phyloP scores from a whole-genome alignment of 1,140 invertebrate genomes.

The Calephelis nemesis region DNA sequence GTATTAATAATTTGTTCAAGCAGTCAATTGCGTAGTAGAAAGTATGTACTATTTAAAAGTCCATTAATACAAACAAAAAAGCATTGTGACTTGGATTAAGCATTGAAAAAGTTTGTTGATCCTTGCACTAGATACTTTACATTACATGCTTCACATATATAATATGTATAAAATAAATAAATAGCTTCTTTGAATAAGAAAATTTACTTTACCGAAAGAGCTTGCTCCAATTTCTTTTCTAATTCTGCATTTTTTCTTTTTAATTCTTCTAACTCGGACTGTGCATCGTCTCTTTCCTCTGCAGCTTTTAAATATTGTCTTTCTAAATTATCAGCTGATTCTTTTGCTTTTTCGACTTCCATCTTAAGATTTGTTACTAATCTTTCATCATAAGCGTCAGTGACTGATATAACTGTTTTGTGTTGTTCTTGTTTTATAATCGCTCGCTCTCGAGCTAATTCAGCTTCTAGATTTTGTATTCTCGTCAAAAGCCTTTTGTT shows the following conservation, averaged over 20 bases:
- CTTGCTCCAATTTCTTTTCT: conserved; percentile 85
- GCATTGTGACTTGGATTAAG: too few relatives aligned
- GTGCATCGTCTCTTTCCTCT: conserved; percentile 87
- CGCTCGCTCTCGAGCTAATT: conserved; percentile 84
- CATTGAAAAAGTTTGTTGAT: too few relatives aligned
- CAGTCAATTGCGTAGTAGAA: not conserved
- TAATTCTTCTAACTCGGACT: conserved; percentile 88
- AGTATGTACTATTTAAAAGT: too few relatives aligned
- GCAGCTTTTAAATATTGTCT: conserved; percentile 87
- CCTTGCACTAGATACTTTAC: not conserved
- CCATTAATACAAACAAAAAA: too few relatives aligned
- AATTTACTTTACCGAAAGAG: conserved; percentile 75
- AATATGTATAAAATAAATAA: not conserved
- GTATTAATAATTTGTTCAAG: conserved; percentile 24
- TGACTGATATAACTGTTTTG: conserved; percentile 80
- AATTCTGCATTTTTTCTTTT: conserved; percentile 87
- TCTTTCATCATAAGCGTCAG: conserved; percentile 79
- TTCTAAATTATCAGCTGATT: conserved; percentile 88
- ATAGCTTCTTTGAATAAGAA: not conserved
- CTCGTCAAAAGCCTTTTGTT: conserved; percentile 89
- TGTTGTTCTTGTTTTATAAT: conserved; percentile 81
- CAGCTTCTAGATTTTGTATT: conserved; percentile 88
- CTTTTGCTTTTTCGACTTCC: conserved; percentile 87
- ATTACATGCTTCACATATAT: too few relatives aligned
- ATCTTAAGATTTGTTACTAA: conserved; percentile 84